Evolutionary conservation across 2,113 vertebrate genomes (phyloP).

Genomic region (Artemisiospiza belli): DNA sequence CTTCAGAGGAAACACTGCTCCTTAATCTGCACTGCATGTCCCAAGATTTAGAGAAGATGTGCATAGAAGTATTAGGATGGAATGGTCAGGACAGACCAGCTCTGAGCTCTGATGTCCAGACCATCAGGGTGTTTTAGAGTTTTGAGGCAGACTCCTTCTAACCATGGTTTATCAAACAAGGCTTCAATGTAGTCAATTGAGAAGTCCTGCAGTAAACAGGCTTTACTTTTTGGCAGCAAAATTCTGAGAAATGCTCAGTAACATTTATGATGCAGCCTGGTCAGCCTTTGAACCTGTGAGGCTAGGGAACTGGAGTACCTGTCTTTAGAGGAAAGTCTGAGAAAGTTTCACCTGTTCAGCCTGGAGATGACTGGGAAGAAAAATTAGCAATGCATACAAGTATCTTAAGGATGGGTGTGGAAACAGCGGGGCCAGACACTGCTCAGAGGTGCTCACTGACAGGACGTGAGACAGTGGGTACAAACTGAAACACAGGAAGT

Average conservation of each 20-base stretch:
- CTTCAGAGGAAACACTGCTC: background rate
- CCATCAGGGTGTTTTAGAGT: background rate
- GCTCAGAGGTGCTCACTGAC: background rate
- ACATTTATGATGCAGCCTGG: background rate
- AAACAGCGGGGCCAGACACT: background rate
- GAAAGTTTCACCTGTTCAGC: background rate
- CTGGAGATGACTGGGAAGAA: background rate
- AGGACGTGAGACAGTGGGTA: background rate
- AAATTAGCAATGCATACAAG: background rate
- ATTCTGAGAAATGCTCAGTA: background rate
- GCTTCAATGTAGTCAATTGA: background rate
- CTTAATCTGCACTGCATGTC: background rate
- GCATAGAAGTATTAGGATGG: background rate
- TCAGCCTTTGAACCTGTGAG: background rate
- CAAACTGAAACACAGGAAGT: background rate
- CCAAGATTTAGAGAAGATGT: background rate
- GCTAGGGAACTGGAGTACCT: background rate
- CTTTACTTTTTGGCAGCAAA: background rate
- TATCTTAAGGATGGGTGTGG: background rate
- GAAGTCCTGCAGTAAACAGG: background rate
- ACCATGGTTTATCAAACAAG: background rate
- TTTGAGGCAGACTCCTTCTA: background rate
- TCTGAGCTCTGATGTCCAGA: background rate
- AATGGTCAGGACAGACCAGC: background rate
- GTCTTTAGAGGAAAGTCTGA: background rate